A percentile compares a stretch with the other conserved stretches of the same genome.
These are phyloP conservation scores for Anolis sagrei DNA, from an alignment of 2,113 vertebrate species.

Conservation along the genomic window DNA sequence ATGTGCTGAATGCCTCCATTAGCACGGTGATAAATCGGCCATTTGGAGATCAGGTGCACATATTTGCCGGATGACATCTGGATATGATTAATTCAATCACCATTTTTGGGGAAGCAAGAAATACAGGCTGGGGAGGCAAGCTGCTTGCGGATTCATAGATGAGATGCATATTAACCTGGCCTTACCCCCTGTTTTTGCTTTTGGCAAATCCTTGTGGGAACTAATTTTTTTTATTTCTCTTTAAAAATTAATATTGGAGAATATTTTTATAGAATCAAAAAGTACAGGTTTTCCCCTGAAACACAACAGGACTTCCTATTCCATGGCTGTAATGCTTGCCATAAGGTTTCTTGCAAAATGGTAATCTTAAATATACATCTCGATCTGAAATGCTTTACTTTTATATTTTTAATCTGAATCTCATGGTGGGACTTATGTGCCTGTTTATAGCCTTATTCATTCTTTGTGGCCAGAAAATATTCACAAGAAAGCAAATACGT, in stretches of 20 bases:
- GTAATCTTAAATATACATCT: not conserved
- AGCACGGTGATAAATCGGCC: constrained; percentile 21
- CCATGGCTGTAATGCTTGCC: not conserved
- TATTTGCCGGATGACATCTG: constrained; percentile 15
- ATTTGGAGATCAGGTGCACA: constrained; percentile 33
- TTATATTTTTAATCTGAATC: not conserved
- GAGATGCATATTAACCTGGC: constrained; percentile 11
- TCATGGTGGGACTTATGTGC: not conserved
- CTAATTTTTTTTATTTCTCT: not conserved
- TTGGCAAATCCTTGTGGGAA: not conserved
- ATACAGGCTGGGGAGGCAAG: not conserved
- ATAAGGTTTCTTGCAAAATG: not conserved
- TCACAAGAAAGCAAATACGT: too few species aligned
- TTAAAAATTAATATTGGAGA: not conserved
- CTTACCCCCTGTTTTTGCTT: not conserved
- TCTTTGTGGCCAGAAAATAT: too few species aligned
- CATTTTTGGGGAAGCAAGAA: not conserved
- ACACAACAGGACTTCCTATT: not conserved
- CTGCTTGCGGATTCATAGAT: not conserved
- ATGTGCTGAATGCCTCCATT: constrained; percentile 19
- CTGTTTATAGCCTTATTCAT: too few species aligned
- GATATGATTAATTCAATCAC: constrained; percentile 28
- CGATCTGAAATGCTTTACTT: not conserved
- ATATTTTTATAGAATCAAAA: not conserved
- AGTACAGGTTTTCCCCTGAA: not conserved